Conservation (phyloP, 2,888 invertebrate genomes). For the Rhyacophila evoluta region DNA sequence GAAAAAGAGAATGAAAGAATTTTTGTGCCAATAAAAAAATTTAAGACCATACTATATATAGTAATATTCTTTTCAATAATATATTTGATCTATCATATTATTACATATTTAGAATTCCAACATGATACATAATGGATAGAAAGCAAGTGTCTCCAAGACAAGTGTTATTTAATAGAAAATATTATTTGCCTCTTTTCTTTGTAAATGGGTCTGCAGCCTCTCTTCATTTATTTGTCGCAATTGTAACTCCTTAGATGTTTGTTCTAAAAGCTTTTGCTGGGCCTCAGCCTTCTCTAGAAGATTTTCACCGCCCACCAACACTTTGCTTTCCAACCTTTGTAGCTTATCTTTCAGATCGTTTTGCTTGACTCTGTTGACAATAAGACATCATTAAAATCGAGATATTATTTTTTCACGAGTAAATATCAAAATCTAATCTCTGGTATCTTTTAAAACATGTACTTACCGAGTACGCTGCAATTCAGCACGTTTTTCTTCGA, state of each 20-base stretch:
- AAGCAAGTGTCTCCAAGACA: too few species aligned
- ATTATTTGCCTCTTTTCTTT: slow-evolving; percentile 81
- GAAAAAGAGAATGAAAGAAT: too few species aligned
- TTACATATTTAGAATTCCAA: too few species aligned
- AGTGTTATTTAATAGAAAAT: too few species aligned
- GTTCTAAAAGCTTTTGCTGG: slow-evolving; percentile 90
- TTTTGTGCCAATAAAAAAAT: too few species aligned
- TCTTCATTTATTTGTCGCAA: slow-evolving; percentile 83
- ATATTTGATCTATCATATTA: too few species aligned
- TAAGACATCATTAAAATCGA: not conserved
- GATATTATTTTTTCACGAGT: too few species aligned
- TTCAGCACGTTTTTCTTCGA: slow-evolving; percentile 78
- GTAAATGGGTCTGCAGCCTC: slow-evolving; percentile 82
- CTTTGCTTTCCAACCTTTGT: slow-evolving; percentile 91
- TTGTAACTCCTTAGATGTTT: slow-evolving; percentile 86
- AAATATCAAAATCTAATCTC: too few species aligned
- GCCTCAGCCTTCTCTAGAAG: slow-evolving; percentile 96
- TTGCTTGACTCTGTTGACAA: slow-evolving; percentile 74
- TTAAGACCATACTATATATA: too few species aligned
- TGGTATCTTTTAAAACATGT: too few species aligned
- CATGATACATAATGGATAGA: too few species aligned
- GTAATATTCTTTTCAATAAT: too few species aligned
- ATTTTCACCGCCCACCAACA: slow-evolving; percentile 98
- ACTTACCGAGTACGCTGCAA: slow-evolving; percentile 79
- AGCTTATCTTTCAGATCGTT: slow-evolving; percentile 87